phyloP scores from a whole-genome alignment of 2,113 vertebrate genomes.

The Leptocoma aspasia region DNA sequence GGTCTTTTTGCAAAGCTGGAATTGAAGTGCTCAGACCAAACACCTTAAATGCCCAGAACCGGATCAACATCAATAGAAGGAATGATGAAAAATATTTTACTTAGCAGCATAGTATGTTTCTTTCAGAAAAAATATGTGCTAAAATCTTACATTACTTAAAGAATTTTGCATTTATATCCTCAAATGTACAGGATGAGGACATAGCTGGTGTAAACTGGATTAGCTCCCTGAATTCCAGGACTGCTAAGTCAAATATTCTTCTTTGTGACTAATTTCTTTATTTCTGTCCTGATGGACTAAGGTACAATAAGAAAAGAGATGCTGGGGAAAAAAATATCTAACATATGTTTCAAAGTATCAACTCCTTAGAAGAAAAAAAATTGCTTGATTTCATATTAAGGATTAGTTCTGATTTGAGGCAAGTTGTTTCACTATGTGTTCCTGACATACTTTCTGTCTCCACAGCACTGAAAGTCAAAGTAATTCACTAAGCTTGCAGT shows the following conservation, averaged over 20 bases:
- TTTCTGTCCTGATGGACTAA: background rate
- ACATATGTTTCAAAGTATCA: background rate
- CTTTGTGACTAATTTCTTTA: background rate
- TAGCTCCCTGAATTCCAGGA: background rate
- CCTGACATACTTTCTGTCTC: background rate
- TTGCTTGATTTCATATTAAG: slow-evolving; percentile 23
- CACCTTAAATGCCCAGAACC: background rate
- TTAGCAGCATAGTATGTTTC: background rate
- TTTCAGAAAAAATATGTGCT: background rate
- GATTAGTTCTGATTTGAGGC: slow-evolving; percentile 18
- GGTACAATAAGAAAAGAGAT: background rate
- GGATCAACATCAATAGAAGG: background rate
- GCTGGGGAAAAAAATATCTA: background rate
- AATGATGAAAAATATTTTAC: background rate
- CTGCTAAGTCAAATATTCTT: background rate
- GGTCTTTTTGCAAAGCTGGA: background rate
- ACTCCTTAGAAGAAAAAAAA: background rate
- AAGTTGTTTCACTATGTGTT: background rate
- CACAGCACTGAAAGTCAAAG: background rate
- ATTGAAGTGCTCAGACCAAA: background rate
- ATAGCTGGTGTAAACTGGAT: background rate
- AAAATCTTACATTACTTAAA: background rate
- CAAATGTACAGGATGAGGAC: background rate
- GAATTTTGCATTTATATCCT: slow-evolving; percentile 1
- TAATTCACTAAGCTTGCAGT: slow-evolving; percentile 11